Base-by-base conservation (phyloP, 1,140 invertebrate species). In the Hirudo medicinalis region DNA sequence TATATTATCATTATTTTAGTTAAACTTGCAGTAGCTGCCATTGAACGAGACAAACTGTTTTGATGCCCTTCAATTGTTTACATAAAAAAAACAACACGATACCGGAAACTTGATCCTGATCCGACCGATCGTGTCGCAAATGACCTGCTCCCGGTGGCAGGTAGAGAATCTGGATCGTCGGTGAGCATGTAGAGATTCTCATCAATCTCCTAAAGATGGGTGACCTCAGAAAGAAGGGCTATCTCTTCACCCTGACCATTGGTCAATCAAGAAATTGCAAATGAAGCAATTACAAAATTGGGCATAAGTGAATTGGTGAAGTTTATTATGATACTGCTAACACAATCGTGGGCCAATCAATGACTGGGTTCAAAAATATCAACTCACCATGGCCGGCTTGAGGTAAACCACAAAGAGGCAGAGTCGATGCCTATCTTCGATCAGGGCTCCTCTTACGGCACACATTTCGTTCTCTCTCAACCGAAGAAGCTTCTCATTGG, bases 401-500 rank as follows among this genome's bases (percentile, higher is more conserved):
- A 97, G 85, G 81, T 90, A 90, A 75, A 88, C 87, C 27, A 95
- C 91, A 80, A 97, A 92, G 73, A 89, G 86, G 82, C 93, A 96
- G 83, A 91, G 97, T 75, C 91, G 87, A 77, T 89, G 88, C 53
- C 93, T 84, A 79, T 97, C 93, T 82, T 97, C 93, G n/a, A 95
- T 87, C 54, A 97, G 85, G 3, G 91, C 92, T 5, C 88, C 89
- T 70, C 92, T 86, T 22, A 96, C 88, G 0, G 91, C 91, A 78
- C 90, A 89, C 81, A 92, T 92, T 79, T 96, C 92, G 54, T 90
- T 89, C 77, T 95, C 91, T 80, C 96, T 92, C 71, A 97, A 82
- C 75, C 89, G 85, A 72, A 89, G 86, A 73, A 90, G 89, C 75
- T 91, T 88, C 76, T 92, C 88, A 69, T 89, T 90, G n/a, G 94